phyloP scores from a whole-genome alignment of 1,140 invertebrate genomes.

The Drosophila sturtevanti region DNA sequence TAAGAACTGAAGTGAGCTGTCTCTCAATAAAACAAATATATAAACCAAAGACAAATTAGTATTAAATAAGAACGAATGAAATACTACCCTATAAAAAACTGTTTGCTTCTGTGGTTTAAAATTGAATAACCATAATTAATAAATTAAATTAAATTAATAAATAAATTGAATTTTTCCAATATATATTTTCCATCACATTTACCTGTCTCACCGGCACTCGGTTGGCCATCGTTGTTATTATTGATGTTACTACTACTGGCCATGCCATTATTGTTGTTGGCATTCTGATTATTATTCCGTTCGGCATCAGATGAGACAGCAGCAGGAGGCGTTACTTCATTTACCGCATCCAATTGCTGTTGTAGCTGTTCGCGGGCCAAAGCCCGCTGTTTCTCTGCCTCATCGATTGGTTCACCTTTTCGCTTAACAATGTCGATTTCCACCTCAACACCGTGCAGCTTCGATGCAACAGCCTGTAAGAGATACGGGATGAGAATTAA shows the following conservation, averaged over 20 bases:
- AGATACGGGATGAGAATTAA: constrained; percentile 17
- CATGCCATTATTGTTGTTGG: constrained; percentile 55
- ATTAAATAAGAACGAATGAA: too few relatives aligned
- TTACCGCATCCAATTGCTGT: constrained; percentile 53
- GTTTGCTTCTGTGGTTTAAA: neutral
- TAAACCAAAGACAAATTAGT: too few relatives aligned
- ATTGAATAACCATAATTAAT: neutral
- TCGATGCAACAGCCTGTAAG: constrained; percentile 93
- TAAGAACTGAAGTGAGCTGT: too few relatives aligned
- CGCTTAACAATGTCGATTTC: constrained; percentile 94
- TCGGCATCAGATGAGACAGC: constrained; percentile 43
- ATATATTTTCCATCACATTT: neutral
- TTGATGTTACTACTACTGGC: constrained; percentile 54
- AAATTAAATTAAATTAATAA: neutral
- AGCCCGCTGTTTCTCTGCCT: constrained; percentile 73
- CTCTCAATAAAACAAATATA: too few relatives aligned
- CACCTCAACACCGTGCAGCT: constrained; percentile 95
- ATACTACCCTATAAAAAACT: neutral
- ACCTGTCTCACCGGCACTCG: constrained; percentile 64
- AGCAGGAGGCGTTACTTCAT: constrained; percentile 30
- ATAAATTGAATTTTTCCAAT: neutral
- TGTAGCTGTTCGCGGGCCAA: constrained; percentile 65
- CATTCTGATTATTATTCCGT: constrained; percentile 74
- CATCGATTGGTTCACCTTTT: constrained; percentile 87
- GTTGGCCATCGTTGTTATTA: constrained; percentile 75